phyloP scores from a whole-genome alignment of 2,888 invertebrate species.

The Meta bourneti region DNA sequence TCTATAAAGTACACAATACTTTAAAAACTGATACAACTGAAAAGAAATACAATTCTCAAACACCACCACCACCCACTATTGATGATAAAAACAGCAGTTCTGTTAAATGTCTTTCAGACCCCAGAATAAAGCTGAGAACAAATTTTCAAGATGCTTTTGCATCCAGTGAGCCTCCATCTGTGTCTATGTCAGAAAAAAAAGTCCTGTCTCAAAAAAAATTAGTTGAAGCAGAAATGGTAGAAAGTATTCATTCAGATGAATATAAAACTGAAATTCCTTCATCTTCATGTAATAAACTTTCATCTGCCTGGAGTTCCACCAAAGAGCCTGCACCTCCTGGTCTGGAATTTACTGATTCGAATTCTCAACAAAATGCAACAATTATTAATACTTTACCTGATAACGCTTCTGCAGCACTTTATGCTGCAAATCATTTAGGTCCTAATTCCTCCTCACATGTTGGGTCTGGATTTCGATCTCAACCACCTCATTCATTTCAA shows the following conservation, averaged over 20 bases:
- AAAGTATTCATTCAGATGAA: not conserved
- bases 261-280: not conserved
- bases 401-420: not conserved
- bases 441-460: conserved; percentile 15
- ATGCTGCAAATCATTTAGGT: conserved; percentile 7
- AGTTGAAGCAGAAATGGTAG: not conserved
- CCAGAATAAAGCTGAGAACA: conserved; percentile 62
- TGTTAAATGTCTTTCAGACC: conserved; percentile 34
- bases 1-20: not conserved
- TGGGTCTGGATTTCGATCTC: conserved; percentile 20
- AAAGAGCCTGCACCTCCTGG: conserved; percentile 72
- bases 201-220: conserved; percentile 47
- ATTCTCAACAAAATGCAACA: not conserved
- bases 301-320: conserved; percentile 36
- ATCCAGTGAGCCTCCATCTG: conserved; percentile 28
- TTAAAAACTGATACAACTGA: not conserved
- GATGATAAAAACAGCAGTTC: conserved; percentile 11
- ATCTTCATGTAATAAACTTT: not conserved
- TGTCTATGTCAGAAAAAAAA: conserved; percentile 15
- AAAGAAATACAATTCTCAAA: not conserved
- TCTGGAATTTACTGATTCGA: conserved; percentile 41
- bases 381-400: not conserved
- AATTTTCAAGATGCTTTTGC: conserved; percentile 23
- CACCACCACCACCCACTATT: conserved; percentile 29
- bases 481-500: conserved; percentile 52